Base-by-base conservation (phyloP, 2,113 vertebrate genomes). In the Sula dactylatra region DNA sequence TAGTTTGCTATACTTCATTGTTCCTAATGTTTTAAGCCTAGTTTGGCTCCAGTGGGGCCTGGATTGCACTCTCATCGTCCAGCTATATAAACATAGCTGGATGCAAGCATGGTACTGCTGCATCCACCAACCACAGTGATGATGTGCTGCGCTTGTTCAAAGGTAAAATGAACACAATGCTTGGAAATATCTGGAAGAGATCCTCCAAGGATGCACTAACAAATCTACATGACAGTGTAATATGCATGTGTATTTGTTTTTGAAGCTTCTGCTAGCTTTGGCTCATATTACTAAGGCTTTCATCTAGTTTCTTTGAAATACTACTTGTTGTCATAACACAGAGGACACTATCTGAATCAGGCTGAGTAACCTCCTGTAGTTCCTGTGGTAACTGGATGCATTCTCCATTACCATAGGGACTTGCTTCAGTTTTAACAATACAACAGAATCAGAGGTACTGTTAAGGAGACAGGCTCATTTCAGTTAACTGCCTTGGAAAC, bases 351-450 rank as follows among this genome's bases (percentile, higher is more conserved):
- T 86, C 94, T 54, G 90, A 95, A 84, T 91, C 74, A 10, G 94
- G 72, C 94, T 78, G 93, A 91, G 94, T 88, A 95, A 96, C 85
- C 85, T 93, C 93, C 86, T 81, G 34, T 69, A 19, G 97, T 96
- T 98, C 93, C 98, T 90, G 97, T 98, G 95, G 98, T 82, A 97
- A 98, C 94, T 31, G 91, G 88, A 92, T 94, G 94, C 87, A 74
- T 21, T 86, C 93, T 93, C 85, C 49, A 29, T 59, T 64, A 81
- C 84, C 84, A 73, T 50, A 84, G 97, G 94, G 95, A 82, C 92
- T 74, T 62, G 92, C 82, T 95, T 92, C 94, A 65, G 58, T 32
- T 86, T 69, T 90, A 90, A 85, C 67, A 85, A 6, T 94, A 76
- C 80, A 54, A 38, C 70, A 81, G 82, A 85, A 79, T 52, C 42